Conservation (phyloP, 2,797 vertebrate genomes). For the Anolis apletophallus region DNA sequence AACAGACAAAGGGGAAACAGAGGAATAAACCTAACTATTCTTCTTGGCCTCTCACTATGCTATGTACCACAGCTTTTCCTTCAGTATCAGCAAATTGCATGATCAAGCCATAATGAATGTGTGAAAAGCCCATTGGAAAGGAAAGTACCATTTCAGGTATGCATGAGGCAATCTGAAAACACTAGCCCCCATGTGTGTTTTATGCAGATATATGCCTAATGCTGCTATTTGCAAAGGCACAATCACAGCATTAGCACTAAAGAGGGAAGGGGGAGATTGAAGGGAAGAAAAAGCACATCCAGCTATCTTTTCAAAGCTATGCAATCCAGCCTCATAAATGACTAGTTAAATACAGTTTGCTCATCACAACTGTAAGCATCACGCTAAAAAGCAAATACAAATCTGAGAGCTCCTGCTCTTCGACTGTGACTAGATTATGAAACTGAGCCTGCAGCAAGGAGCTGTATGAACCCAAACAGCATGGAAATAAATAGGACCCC, state of each 20-base stretch:
- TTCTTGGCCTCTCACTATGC: slow-evolving; percentile 21
- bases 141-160: slow-evolving; percentile 48
- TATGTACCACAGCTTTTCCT: slow-evolving; percentile 44
- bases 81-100: slow-evolving; percentile 59
- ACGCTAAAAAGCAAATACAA: slow-evolving; percentile 23
- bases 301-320: not conserved
- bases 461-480: not conserved
- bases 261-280: not conserved
- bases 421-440: slow-evolving; percentile 29
- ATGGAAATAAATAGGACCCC: slow-evolving; percentile 19
- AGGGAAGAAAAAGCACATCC: not conserved
- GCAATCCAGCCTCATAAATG: slow-evolving; percentile 2
- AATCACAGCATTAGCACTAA: slow-evolving; percentile 9
- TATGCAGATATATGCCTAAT: slow-evolving; percentile 40
- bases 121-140: slow-evolving; percentile 30
- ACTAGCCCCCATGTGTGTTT: slow-evolving; percentile 47
- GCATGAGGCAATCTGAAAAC: slow-evolving; percentile 36
- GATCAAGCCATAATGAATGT: slow-evolving; percentile 58
- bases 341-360: slow-evolving; percentile 11
- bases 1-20: slow-evolving; percentile 7
- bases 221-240: slow-evolving; percentile 42
- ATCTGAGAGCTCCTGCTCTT: slow-evolving; percentile 14
- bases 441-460: slow-evolving; percentile 15
- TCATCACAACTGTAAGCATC: slow-evolving; percentile 21
- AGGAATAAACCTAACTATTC: slow-evolving; percentile 45